Evolutionary conservation across 2,113 vertebrate genomes (phyloP), one percentile per base, ranked within the genome.

Genomic region (Phocoena sinus): DNA sequence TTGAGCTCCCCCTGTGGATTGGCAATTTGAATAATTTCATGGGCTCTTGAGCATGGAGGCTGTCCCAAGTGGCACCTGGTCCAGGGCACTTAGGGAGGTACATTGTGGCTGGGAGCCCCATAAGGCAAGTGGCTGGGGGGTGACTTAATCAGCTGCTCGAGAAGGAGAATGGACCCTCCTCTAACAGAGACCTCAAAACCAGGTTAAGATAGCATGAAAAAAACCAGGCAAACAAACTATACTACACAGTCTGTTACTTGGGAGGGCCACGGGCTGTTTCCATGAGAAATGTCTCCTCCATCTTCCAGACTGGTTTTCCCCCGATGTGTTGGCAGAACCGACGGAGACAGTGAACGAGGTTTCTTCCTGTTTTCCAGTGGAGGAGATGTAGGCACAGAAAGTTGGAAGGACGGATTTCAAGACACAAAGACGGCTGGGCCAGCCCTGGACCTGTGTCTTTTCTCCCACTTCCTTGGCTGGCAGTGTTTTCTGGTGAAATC

Each of bases 171-270:
- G 31, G 17, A 2, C 3, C 53, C 28, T 47, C 28, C 25, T 28
- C 1, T 18, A 8, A 60, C 21, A 5, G 6, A 36, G 25, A 28
- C 47, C 18, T n/a, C 23, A 33, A 53, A 26, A 21, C 11, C 7
- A 21, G 28, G 28, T 33, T 28, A 60, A 60, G 58, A 3, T 14
- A 74, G 23, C 38, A 20, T 10, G 13, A 36, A 25, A 12, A 56
- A 56, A 41, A 33, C 8, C 73, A 76, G 50, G 5, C 3, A 18
- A 18, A 31, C 15, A 25, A 47, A 15, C 36, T 8, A 0, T 2
- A 4, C 6, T 18, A 9, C 26, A 1, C 2, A 0, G 8, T 3
- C 13, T 9, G 17, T 18, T 6, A 81, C 23, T 9, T 12, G 58
- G 20, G 17, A 56, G 23, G 41, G 5, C 26, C 1, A 3, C 0